Base-by-base conservation (phyloP, 2,113 vertebrate species). In the Ptyas mucosa region DNA sequence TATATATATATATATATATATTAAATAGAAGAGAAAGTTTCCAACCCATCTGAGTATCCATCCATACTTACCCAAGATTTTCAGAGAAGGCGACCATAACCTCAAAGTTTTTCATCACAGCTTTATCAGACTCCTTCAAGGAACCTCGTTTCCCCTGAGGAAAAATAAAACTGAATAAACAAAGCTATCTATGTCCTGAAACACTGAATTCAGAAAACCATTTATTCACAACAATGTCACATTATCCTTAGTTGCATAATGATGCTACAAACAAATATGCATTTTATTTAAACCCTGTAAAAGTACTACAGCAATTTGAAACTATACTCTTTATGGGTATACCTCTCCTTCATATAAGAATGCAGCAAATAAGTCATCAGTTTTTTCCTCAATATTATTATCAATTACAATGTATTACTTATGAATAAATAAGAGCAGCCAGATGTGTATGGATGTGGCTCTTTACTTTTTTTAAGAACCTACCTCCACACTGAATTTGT, bases 51-150 rank as follows among this genome's bases (percentile, higher is more conserved):
- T 53, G 54, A 81, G 91, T 57, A 92, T 88, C 92, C 93, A 95
- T 69, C 21, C 1, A 3, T 91, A 97, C 97, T 98, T 93, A 98
- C 98, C 98, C 97, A 75, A 96, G 92, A 94, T 98, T 97, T 95
- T 98, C 98, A 9, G 99, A 99, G 97, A 98, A 99, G 87, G 95
- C 97, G 95, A 99, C 99, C 98, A 99, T 98, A 93, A 98, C 98
- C 91, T 99, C 98, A 91, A 99, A 99, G 95, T 98, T 98, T 49
- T 91, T 94, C 58, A 99, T 92, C 88, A 97, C 92, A 2, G 98
- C 94, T 97, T 98, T 99, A 95, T 99, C 99, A 0, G 96, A 95
- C 1, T 98, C 98, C 94, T 98, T 99, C 43, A 96, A 95, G 85
- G 96, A 97, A 86, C 99, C 99, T 29, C 98, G 98, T 95, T 99